Base-by-base conservation (phyloP, 2,797 vertebrate genomes). In the Amblyraja radiata region DNA sequence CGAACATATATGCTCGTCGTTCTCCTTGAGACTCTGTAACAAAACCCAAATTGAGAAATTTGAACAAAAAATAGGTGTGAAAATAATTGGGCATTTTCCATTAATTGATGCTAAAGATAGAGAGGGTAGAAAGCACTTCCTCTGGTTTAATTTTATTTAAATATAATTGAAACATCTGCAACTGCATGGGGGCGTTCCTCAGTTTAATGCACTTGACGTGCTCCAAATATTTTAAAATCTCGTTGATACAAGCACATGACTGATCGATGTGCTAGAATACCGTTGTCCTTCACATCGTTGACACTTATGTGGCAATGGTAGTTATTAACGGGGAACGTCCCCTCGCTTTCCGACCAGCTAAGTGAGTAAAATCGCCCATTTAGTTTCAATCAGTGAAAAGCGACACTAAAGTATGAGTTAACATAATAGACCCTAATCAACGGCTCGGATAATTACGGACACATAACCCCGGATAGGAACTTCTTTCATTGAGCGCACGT, bases 401-500 rank as follows among this genome's bases (percentile, higher is more conserved):
- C 39, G 68, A 76, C 39, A 92, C 71, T 28, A 13, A 76, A 76
- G 71, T 74, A 74, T n/a, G 54, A 39, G 36, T 93, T 93, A 93
- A 93, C 88, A 94, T 93, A 93, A 93, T 93, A 90, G 74, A 80
- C 61, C 54, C 63, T 79, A 88, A 58, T 77, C 91, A 93, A 81
- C 74, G 76, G 90, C 92, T 63, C 63, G 65, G 74, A 93, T 84
- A 92, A 92, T 93, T 77, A 71, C 71, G 93, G 73, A 93, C 93
- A 83, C 91, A 81, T 88, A 86, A 93, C 93, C 93, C 93, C 93
- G 93, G 93, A 61, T 39, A n/a, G 93, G 77, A 93, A 93, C 11
- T n/a, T 90, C 78, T 93, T 95, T 94, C 94, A 94, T 93, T 95
- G 94, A 94, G 74, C 95, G 94, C 94, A 93, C 73, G n/a, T 36